phyloP scores from a whole-genome alignment of 2,888 invertebrate species.

The Troides oblongomaculatus region DNA sequence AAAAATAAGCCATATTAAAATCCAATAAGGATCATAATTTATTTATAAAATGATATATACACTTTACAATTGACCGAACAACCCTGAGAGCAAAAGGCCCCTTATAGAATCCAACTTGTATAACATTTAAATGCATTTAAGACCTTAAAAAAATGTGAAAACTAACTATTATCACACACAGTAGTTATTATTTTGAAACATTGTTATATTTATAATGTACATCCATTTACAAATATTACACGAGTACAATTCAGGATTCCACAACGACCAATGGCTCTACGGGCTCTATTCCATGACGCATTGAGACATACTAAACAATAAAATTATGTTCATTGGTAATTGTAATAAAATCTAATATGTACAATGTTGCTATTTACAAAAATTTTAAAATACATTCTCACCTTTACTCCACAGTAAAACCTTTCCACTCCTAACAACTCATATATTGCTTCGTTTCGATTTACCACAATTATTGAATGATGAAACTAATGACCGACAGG shows the following conservation, averaged over 20 bases:
- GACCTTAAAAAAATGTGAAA: slow-evolving; percentile 20
- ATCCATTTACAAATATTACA: slow-evolving; percentile 30
- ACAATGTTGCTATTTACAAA: slow-evolving; percentile 56
- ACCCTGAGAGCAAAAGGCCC: slow-evolving; percentile 56
- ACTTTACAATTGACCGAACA: slow-evolving; percentile 76
- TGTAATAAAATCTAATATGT: slow-evolving; percentile 59
- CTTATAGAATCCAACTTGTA: slow-evolving; percentile 32
- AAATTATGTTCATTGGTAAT: slow-evolving; percentile 60
- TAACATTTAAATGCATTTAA: slow-evolving; percentile 25
- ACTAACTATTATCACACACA: slow-evolving; percentile 25
- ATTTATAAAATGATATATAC: slow-evolving; percentile 76
- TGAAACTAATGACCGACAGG: slow-evolving; percentile 21
- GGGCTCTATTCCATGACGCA: slow-evolving; percentile 55
- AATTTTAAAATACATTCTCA: slow-evolving; percentile 42
- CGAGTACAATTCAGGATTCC: slow-evolving; percentile 37
- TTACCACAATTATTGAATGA: slow-evolving; percentile 34
- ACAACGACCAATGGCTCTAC: slow-evolving; percentile 53
- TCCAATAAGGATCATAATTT: slow-evolving; percentile 78
- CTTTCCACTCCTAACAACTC: slow-evolving; percentile 38
- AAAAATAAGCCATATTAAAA: slow-evolving; percentile 61
- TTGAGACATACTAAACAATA: slow-evolving; percentile 58
- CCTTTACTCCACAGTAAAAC: slow-evolving; percentile 51
- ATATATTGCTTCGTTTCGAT: slow-evolving; percentile 45
- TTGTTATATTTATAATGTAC: slow-evolving; percentile 34
- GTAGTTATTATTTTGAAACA: slow-evolving; percentile 19